Evolutionary conservation across 1,140 invertebrate genomes (phyloP), one percentile per base, ranked within the genome.

Genomic region (Drepana arcuata): DNA sequence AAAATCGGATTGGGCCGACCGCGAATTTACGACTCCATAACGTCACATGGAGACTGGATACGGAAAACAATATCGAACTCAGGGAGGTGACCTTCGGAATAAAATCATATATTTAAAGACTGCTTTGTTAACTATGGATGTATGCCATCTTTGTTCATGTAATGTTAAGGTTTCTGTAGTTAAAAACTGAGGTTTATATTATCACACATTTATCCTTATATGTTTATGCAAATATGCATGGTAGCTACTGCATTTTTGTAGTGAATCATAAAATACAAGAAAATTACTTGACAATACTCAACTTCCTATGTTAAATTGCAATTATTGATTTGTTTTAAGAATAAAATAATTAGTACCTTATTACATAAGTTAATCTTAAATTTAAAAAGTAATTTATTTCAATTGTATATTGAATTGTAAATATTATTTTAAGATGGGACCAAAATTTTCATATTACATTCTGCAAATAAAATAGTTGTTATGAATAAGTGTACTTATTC

Each of bases 41-140:
- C 87, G 10, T 91, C 92, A 1, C 93, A 94, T 59, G 86, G 92
- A 6, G 91, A 92, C 24, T 94, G 92, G 93, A 92, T 94, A 41
- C 84, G 86, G 49, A 87, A 91, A 49, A 92, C 89, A 5, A 89
- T 92, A 32, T 70, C 63, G 2, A 68, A 81, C 45, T 62, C 72
- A 13, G 64, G 68, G 13, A 73, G 71, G 41, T 79, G 74, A 79
- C 70, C 62, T 45, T n/a, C 24, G 10, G 24, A 26, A 7, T 21
- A 9, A 10, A 26, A 28, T 41, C 16, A 10, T 26, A 14, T 34
- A 42, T 34, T 34, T 21, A 43, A 59, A 66, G 54, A 63, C 60
- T 64, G 50, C 36, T 45, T 36, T 40, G 29, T 3, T 40, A 36
- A 25, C 31, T 16, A 26, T 21, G 36, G 12, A 7, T 33, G 18